Evolutionary conservation across 2,888 invertebrate genomes (phyloP).

Genomic region (Euproctis similis): DNA sequence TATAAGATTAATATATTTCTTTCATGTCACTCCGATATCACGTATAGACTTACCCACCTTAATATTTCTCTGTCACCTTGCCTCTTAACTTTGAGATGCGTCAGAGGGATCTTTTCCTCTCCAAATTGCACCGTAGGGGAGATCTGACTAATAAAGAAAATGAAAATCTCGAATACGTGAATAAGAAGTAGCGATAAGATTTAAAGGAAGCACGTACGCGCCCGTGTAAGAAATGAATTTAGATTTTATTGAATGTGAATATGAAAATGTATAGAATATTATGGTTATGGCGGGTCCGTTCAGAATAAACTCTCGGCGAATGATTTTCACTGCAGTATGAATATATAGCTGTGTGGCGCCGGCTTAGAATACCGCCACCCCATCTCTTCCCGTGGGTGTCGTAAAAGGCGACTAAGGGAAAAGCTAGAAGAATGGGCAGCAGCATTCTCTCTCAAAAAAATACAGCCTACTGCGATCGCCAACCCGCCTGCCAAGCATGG

Average conservation of each 20-base stretch:
- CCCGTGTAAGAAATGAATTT: constrained; percentile 25
- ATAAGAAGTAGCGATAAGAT: constrained; percentile 36
- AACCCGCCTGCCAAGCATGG: too few relatives aligned
- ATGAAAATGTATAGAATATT: constrained; percentile 14
- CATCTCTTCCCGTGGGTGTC: too few relatives aligned
- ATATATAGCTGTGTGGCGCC: too few relatives aligned
- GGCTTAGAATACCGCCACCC: too few relatives aligned
- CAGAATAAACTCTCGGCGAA: constrained; percentile 7
- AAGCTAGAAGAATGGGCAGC: too few relatives aligned
- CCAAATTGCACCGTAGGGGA: constrained; percentile 52
- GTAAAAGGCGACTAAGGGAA: too few relatives aligned
- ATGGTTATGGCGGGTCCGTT: constrained; percentile 22
- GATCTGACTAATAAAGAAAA: constrained; percentile 65
- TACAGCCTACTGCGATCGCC: too few relatives aligned
- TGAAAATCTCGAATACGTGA: constrained; percentile 42
- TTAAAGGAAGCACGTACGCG: constrained; percentile 40
- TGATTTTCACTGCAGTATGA: constrained; percentile 9
- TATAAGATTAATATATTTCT: constrained; percentile 46
- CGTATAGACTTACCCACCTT: constrained; percentile 33
- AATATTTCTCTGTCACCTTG: constrained; percentile 54
- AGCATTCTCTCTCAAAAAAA: too few relatives aligned
- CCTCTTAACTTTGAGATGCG: constrained; percentile 49
- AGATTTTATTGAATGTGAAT: constrained; percentile 29
- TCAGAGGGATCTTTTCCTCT: constrained; percentile 48
- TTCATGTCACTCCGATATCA: constrained; percentile 35